These are phyloP conservation scores for Pseudachorutes palmiensis DNA, from an alignment of 1,140 invertebrate species.

Conservation along the genomic window DNA sequence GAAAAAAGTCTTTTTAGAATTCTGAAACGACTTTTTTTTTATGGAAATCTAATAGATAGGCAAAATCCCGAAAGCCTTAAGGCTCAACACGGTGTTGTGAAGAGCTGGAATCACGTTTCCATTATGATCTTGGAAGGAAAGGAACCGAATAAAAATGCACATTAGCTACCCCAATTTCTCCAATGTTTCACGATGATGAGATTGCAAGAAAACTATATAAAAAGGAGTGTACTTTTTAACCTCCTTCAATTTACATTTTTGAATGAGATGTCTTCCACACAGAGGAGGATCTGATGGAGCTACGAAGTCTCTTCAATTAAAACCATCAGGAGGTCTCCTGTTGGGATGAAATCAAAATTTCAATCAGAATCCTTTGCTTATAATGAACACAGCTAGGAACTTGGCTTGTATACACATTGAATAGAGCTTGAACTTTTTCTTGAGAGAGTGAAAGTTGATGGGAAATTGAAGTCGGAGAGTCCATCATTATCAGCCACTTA, in stretches of 20 bases:
- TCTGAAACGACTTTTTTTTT: too few relatives aligned
- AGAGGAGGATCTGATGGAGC: not conserved
- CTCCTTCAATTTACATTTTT: too few relatives aligned
- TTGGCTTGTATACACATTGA: too few relatives aligned
- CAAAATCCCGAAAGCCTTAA: not conserved
- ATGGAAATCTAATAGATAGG: constrained; percentile 5
- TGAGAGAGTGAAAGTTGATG: too few relatives aligned
- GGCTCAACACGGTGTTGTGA: not conserved
- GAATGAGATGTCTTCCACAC: too few relatives aligned
- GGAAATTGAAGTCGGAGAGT: not conserved
- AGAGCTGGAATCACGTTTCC: not conserved
- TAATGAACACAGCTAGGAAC: too few relatives aligned
- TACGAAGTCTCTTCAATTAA: not conserved
- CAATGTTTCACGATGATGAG: not conserved
- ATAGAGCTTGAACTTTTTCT: too few relatives aligned
- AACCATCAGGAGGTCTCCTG: not conserved
- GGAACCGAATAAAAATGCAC: not conserved
- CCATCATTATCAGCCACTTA: not conserved
- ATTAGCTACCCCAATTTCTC: not conserved
- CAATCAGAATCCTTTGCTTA: too few relatives aligned
- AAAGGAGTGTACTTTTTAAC: too few relatives aligned
- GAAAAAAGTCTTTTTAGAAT: constrained; percentile 5
- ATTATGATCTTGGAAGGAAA: not conserved
- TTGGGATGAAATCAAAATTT: too few relatives aligned
- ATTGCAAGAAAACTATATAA: not conserved